Base-by-base conservation (phyloP, 2,888 invertebrate genomes). In the Drosophila neotestacea region DNA sequence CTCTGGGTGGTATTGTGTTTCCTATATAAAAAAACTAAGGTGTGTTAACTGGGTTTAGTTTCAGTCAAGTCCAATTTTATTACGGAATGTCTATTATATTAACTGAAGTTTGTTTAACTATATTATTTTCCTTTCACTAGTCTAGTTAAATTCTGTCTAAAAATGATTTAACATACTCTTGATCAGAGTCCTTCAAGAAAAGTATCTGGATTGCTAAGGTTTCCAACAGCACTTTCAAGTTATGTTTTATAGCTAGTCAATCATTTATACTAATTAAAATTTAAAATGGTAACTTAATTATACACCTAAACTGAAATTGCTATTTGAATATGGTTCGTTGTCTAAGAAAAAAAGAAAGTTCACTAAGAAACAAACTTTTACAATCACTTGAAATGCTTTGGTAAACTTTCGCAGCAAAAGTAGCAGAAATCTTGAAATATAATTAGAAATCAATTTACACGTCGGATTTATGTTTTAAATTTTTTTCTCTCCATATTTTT, bases 371-470 rank as follows among this genome's bases (percentile, higher is more conserved):
- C 7, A 22, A 16, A 16, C 32, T 70, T 44, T 63, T 34, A 38
- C 46, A 59, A 59, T 6, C 42, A 59, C 50, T 70, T 64, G 62
- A 75, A 63, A 63, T 48, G 39, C 38, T 59, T 64, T 66, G n/a
- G 27, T n/a, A 28, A 46, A 56, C 77, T 79, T 85, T 82, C 80
- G 61, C 73, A 54, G 70, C 50, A 48, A 61, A 42, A 65, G 64
- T 39, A n/a, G 58, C 73, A 41, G 16, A 68, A 61, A 50, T 52
- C 36, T 66, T 47, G 54, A 41, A 68, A 66, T 79, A 62, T 86
- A 72, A 84, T 84, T 84, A 66, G 79, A 88, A 76, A 84, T 84
- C 87, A 88, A 84, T 84, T 88, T 86, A 73, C 79, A 84, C 68
- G 87, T 86, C 84, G 79, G 84, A 86, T 86, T 84, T 73, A 38